These are phyloP conservation scores for Halcyon leucocephala DNA, from an alignment of 2,797 vertebrate genomes.

Conservation along the genomic window DNA sequence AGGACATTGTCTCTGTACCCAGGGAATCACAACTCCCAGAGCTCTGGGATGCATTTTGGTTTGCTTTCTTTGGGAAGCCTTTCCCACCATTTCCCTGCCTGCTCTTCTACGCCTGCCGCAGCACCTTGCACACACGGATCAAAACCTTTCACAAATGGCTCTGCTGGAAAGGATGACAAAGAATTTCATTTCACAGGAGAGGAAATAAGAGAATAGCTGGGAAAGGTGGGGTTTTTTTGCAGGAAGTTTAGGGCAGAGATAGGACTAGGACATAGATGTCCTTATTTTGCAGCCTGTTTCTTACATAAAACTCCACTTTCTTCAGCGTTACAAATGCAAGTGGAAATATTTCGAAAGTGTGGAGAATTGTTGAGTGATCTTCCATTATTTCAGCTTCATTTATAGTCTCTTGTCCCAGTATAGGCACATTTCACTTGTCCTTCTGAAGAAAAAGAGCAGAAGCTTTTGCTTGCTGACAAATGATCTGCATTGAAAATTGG, in stretches of 20 bases:
- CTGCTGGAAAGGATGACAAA: not conserved
- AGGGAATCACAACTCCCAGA: not conserved
- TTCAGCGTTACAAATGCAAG: conserved; percentile 51
- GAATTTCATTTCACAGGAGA: not conserved
- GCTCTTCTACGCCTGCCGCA: not conserved
- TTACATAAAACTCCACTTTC: conserved; percentile 32
- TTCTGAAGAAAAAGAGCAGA: conserved; percentile 49
- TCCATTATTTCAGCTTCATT: conserved; percentile 58
- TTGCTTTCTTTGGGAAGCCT: not conserved
- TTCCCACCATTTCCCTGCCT: not conserved
- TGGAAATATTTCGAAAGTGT: conserved; percentile 47
- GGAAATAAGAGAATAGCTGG: not conserved
- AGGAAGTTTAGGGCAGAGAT: not conserved
- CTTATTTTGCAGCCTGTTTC: conserved; percentile 21
- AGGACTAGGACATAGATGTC: not conserved
- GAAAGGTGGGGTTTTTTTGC: fast-evolving
- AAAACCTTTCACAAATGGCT: not conserved
- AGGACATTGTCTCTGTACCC: not conserved
- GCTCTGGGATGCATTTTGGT: not conserved
- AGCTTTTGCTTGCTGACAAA: conserved; percentile 28
- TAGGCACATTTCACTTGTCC: conserved; percentile 26
- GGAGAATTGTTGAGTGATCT: conserved; percentile 65
- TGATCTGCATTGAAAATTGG: not conserved
- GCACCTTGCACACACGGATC: not conserved
- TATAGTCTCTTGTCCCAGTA: conserved; percentile 20